phyloP scores from a whole-genome alignment of 2,113 vertebrate genomes.

The Prunella himalayana region DNA sequence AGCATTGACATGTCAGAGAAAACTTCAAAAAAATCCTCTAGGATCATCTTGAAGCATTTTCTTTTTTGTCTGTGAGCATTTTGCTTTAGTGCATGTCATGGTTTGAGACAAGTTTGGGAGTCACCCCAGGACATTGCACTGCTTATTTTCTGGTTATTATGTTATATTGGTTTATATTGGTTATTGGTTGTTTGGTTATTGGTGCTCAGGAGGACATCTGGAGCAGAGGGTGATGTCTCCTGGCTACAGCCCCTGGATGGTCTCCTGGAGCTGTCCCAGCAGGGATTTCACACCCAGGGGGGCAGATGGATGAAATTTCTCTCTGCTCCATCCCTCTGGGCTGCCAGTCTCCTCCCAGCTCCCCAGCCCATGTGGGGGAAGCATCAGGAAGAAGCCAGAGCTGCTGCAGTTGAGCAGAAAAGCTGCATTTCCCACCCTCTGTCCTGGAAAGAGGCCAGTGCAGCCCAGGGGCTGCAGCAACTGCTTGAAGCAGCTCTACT shows the following conservation, averaged over 20 bases:
- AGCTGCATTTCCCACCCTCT: neutral
- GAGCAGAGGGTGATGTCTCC: neutral
- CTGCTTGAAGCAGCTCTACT: neutral
- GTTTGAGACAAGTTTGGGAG: neutral
- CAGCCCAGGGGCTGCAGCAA: neutral
- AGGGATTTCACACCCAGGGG: accelerated
- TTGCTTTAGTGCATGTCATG: neutral
- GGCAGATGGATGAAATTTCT: neutral
- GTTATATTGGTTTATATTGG: too few species aligned
- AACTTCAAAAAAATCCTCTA: neutral
- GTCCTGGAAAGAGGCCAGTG: neutral
- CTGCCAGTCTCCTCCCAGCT: neutral
- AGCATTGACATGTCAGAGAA: neutral
- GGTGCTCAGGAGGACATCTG: neutral
- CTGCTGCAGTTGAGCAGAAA: neutral
- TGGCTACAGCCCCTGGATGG: accelerated
- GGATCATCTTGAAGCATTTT: neutral
- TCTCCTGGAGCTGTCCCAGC: neutral
- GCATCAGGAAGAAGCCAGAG: neutral
- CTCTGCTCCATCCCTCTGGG: neutral
- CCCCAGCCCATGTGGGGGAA: accelerated
- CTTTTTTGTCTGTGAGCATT: neutral
- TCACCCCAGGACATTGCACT: neutral
- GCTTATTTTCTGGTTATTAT: neutral
- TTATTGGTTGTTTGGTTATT: too few species aligned